Evolutionary conservation across 2,888 invertebrate species (phyloP).

Genomic region (Hirtodrosophila alboralis): DNA sequence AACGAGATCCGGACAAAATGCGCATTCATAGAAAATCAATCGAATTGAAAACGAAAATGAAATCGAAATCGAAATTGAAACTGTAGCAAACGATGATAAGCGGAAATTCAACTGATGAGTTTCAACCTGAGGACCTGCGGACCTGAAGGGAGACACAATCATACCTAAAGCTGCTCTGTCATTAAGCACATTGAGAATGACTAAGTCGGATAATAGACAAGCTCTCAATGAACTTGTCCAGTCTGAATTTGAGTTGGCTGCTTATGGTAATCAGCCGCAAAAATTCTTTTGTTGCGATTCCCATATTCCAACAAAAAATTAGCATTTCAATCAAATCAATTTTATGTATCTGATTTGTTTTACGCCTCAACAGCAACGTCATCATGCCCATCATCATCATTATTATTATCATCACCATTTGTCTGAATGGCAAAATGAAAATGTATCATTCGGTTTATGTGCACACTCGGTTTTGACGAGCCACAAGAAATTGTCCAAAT

Average conservation of each 20-base stretch:
- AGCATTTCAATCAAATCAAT: conserved; percentile 80
- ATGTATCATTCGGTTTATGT: conserved; percentile 46
- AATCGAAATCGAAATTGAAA: conserved; percentile 16
- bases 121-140: conserved; percentile 5
- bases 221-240: conserved; percentile 27
- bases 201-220: conserved; percentile 38
- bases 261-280: conserved; percentile 42
- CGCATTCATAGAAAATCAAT: conserved; percentile 64
- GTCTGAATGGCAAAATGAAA: conserved; percentile 25
- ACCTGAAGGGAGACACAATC: conserved; percentile 5
- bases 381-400: conserved; percentile 35
- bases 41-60: conserved; percentile 50
- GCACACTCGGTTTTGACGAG: conserved; percentile 47
- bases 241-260: conserved; percentile 5
- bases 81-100: conserved; percentile 42
- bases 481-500: conserved; percentile 56
- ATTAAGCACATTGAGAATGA: conserved; percentile 45
- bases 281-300: conserved; percentile 35
- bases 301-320: conserved; percentile 51
- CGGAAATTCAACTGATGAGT: conserved; percentile 54
- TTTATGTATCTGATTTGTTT: conserved; percentile 76
- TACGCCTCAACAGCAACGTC: conserved; percentile 50
- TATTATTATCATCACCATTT: conserved; percentile 13
- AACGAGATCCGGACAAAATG: conserved; percentile 20
- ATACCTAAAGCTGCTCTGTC: conserved; percentile 38